Evolutionary conservation across 2,888 invertebrate genomes (phyloP), one percentile per base, ranked within the genome.

Genomic region (Tetragonisca angustula): DNA sequence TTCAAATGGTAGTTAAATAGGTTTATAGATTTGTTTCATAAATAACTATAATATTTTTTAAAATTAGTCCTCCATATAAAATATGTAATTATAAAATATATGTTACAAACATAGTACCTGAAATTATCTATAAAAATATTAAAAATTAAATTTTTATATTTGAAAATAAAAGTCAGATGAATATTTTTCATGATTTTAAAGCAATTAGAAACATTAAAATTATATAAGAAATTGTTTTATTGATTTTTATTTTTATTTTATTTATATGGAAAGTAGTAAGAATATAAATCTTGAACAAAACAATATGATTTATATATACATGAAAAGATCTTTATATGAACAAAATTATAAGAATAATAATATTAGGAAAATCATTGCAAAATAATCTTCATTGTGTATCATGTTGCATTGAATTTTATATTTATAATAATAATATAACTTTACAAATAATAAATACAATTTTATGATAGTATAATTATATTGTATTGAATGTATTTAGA

Each of bases 401-500:
- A 50, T 64, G 64, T 4, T 68, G 13, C 0, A 9, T 36, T 43
- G 4, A 62, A 11, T 36, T 73, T 62, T 73, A 27, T 19, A 49
- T 17, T 56, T 62, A n/a, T 68, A 81, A 52, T 21, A 24, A 2
- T 54, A 5, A 56, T 19, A 43, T 9, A 21, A 15, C 11, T 49
- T 59, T 56, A 43, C 17, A 43, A 64, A 43, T 49, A 27, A 21
- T 13, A 62, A 62, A 36, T 65, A 59, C 21, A 56, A 24, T 61
- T 36, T 32, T 15, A 24, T 59, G 52, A 52, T n/a, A 79, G 21
- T 68, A 17, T 54, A 71, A 21, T 69, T 54, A 17, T 27, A 43
- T 21, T 36, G 56, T 4, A 77, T 59, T 32, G 17, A 27, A 73
- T 17, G 52, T 13, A 68, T 50, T 15, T 80, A 61, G 4, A 69